phyloP scores from a whole-genome alignment of 2,797 vertebrate species.

The Gymnocypris eckloni region DNA sequence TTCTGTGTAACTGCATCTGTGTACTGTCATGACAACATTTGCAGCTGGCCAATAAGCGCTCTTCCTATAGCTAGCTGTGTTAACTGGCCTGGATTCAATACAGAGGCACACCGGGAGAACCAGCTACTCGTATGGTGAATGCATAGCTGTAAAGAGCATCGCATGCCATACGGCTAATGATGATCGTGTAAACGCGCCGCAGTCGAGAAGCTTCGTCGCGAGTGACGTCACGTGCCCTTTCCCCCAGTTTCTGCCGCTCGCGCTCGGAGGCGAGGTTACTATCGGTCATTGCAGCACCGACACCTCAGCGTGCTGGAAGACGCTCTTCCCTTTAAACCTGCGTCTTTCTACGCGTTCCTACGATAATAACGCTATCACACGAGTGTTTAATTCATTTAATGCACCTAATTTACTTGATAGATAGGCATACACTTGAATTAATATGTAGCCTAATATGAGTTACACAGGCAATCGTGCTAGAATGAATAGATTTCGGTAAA shows the following conservation, averaged over 20 bases:
- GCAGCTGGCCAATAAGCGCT: not conserved
- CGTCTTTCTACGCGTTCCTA: not conserved
- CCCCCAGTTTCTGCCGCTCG: slow-evolving; percentile 54
- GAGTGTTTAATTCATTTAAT: not conserved
- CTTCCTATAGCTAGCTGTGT: not conserved
- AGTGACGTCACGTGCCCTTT: slow-evolving; percentile 56
- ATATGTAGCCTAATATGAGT: not conserved
- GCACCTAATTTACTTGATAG: not conserved
- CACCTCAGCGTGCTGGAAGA: not conserved
- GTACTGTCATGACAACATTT: not conserved
- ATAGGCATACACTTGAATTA: not conserved
- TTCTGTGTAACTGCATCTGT: not conserved
- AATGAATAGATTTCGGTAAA: not conserved
- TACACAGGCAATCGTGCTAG: not conserved
- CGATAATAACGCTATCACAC: too few relatives aligned
- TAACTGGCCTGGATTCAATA: not conserved
- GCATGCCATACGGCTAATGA: too few relatives aligned
- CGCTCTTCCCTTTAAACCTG: not conserved
- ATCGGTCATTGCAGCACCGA: slow-evolving; percentile 53
- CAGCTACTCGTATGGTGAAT: not conserved
- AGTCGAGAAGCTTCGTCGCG: not conserved
- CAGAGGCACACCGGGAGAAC: not conserved
- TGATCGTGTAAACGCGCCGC: not conserved
- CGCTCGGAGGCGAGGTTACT: slow-evolving; percentile 54
- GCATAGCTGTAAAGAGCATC: not conserved